These are phyloP conservation scores for Alviniconcha strummeri DNA, from an alignment of 2,888 invertebrate species.

Conservation along the genomic window DNA sequence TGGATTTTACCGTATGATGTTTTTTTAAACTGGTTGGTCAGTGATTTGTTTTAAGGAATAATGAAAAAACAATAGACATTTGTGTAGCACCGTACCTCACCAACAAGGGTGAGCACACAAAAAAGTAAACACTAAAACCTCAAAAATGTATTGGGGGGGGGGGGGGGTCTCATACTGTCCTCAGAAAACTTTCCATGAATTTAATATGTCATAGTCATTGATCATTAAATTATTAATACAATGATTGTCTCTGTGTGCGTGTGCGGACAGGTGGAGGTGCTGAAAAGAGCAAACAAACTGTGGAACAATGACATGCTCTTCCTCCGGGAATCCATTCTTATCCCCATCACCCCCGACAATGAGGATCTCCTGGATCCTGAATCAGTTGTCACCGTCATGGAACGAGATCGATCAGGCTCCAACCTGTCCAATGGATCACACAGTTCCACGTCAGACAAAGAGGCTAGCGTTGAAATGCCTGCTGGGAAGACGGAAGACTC, in stretches of 20 bases:
- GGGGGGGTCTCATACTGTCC: no score
- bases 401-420: slow-evolving; percentile 31
- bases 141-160: no score
- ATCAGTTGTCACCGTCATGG: slow-evolving; percentile 30
- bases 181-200: no score
- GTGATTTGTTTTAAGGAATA: no score
- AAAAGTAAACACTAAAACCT: no score
- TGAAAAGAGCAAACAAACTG: slow-evolving; percentile 90
- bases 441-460: slow-evolving; percentile 14
- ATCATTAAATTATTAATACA: not conserved
- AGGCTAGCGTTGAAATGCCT: slow-evolving; percentile 8
- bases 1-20: no score
- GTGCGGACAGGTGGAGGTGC: slow-evolving; percentile 88
- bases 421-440: slow-evolving; percentile 25
- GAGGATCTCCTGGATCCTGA: slow-evolving; percentile 39
- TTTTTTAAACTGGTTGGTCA: no score
- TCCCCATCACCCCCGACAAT: slow-evolving; percentile 78
- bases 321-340: slow-evolving; percentile 89
- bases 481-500: slow-evolving; percentile 18
- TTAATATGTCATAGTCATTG: no score
- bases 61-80: no score
- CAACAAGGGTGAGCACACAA: no score
- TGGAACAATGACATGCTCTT: slow-evolving; percentile 96
- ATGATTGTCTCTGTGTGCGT: not conserved
- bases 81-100: no score